Base-by-base conservation (phyloP, 2,888 invertebrate genomes). In the Myopa testacea region DNA sequence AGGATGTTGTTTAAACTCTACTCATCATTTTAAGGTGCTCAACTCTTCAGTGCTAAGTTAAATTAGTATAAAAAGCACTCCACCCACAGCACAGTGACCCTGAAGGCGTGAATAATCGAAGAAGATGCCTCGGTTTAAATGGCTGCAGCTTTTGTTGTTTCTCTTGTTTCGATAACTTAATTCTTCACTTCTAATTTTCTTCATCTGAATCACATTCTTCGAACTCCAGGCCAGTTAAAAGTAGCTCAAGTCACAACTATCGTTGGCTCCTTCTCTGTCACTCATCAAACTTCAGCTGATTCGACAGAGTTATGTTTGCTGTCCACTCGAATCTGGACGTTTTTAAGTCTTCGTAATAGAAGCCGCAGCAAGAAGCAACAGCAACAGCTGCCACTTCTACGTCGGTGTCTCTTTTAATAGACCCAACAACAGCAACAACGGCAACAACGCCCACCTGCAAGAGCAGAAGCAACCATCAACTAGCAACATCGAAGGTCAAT, bases 291-390 rank as follows among this genome's bases (percentile, higher is more conserved):
- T 19, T 16, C 65, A 19, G 45, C 37, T 58, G 26, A 40, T 60
- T 60, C 72, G 50, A 71, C 52, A 55, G 55, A 40, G 4, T 65
- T 65, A 65, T 72, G 72, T 72, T 72, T 72, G 72, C 60, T 40
- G 72, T 72, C 60, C 72, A 72, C 72, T 72, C 38, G 60, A 72
- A 60, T 60, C 72, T 38, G n/a, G 40, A 72, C 55, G 72, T 37
- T 70, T 52, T 55, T 37, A 7, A 55, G 52, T 70, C 52, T 40
- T 37, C 4, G 8, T 60, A 34, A n/a, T 40, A 55, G 45, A 45
- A 8, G 45, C 45, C 1, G 45, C 0, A 26, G 26, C 26, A 26
- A 26, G 26, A 26, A 26, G 26, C 26, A 26, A 26, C 26, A 26
- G 26, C 26, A 26, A 45, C 45, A 45, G 45, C 45, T 45, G 45